Conservation (phyloP, 2,113 vertebrate species). For the Cyanoderma ruficeps region DNA sequence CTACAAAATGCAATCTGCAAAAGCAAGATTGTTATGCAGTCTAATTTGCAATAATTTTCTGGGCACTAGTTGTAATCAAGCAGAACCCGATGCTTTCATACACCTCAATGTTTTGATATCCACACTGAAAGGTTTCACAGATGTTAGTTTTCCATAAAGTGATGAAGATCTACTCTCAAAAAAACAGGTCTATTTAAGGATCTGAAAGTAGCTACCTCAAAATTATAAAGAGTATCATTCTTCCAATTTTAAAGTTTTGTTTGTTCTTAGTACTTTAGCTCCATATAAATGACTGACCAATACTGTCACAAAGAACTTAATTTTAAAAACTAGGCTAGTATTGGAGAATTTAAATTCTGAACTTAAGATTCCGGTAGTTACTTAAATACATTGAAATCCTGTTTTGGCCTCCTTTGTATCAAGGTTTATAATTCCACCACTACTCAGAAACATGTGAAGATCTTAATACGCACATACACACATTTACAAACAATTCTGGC, state of each 20-base stretch:
- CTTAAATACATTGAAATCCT: background rate
- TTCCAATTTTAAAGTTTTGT: background rate
- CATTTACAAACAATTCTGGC: background rate
- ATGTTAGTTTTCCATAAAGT: background rate
- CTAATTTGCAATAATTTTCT: background rate
- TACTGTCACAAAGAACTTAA: background rate
- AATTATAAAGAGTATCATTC: background rate
- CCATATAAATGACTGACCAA: background rate
- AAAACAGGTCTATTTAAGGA: background rate
- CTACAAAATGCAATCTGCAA: background rate
- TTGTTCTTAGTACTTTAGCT: background rate
- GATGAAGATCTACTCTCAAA: background rate
- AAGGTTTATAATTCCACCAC: background rate
- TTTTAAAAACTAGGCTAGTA: background rate
- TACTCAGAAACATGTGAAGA: background rate
- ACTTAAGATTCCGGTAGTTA: background rate
- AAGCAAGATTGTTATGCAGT: background rate
- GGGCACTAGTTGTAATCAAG: background rate
- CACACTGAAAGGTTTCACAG: background rate
- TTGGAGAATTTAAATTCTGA: background rate
- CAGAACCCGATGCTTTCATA: background rate
- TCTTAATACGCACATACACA: background rate
- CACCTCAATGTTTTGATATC: background rate
- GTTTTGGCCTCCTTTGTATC: background rate
- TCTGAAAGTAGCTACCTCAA: background rate